Base-by-base conservation (phyloP, 2,113 vertebrate species). In the Macquaria australasica region DNA sequence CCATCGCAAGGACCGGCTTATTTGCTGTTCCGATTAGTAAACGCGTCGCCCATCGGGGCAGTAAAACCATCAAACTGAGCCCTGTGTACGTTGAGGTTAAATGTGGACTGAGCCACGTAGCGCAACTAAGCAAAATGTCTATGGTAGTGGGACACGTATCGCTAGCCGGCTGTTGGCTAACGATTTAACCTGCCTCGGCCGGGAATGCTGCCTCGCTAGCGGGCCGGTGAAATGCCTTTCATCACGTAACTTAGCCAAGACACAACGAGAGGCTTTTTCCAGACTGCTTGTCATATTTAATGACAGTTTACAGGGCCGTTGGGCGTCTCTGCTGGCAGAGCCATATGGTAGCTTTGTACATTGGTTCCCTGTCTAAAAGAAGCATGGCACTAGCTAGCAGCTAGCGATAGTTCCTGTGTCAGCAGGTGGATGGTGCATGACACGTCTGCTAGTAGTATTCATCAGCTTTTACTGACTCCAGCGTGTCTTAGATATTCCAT, bases 361-460 rank as follows among this genome's bases (percentile, higher is more conserved):
- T 25, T 8, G 72, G 86, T 84, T 73, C 59, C 34, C 64, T 14
- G 77, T 89, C 31, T 77, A 1, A 73, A 82, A 72, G 70, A 79
- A 93, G 94, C 94, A 90, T 93, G 90, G 91, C 79, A 25, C 39
- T 34, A 81, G 92, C 90, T 91, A 91, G 81, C 83, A 43, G 91
- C 92, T 93, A 92, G 83, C 81, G 60, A 41, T 31, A 85, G 85
- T 76, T 78, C 68, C 67, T 68, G 78, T 91, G 81, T 82, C 88
- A 91, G 92, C 91, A 92, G 90, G 90, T 92, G 89, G 86, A 89
- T 86, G 66, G 71, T 80, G 63, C n/a, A 34, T 93, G 92, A 92
- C 90, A 93, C 88, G 90, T 94, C 80, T 90, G 73, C 88, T 51
- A 16, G 7, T 45, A 8, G 16, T 73, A 18, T 41, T 71, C 0